These are phyloP conservation scores for Caenorhabditis macrosperma DNA, from an alignment of 2,888 invertebrate genomes.

Conservation along the genomic window DNA sequence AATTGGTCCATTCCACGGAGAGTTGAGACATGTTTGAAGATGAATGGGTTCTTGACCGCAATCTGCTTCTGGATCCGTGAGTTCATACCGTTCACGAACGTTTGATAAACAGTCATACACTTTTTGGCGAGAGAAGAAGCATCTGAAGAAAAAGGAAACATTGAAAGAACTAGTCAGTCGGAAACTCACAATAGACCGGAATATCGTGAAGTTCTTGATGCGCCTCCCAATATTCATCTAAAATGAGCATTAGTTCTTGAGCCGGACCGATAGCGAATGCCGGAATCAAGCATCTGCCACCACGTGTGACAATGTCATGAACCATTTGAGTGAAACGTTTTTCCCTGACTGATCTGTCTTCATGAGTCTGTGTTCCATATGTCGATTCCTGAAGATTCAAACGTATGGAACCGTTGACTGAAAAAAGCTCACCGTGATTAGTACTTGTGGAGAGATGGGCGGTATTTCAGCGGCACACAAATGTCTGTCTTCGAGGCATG, in stretches of 20 bases:
- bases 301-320: constrained; percentile 94
- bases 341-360: constrained; percentile 96
- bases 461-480: constrained; percentile 99
- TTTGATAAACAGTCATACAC: constrained; percentile 99
- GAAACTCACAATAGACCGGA: constrained; percentile 89
- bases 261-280: constrained; percentile 98
- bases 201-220: constrained; percentile 98
- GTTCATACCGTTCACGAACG: constrained; percentile 99
- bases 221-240: constrained; percentile 96
- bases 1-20: constrained; percentile 96
- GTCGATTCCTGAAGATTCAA: constrained; percentile 90
- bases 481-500: constrained; percentile 97
- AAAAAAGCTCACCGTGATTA: constrained; percentile 87
- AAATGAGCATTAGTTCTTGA: constrained; percentile 82
- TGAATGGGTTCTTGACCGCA: constrained; percentile 97
- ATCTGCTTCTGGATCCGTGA: constrained; percentile 96
- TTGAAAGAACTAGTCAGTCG: neutral
- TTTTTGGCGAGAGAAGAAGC: constrained; percentile 99
- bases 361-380: constrained; percentile 99
- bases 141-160: constrained; percentile 82
- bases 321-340: constrained; percentile 86
- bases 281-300: constrained; percentile 98
- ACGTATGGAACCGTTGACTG: too few relatives aligned
- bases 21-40: constrained; percentile 91
- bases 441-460: constrained; percentile 93